Evolutionary conservation across 2,113 vertebrate genomes (phyloP).

Genomic region (Xyrauchen texanus): DNA sequence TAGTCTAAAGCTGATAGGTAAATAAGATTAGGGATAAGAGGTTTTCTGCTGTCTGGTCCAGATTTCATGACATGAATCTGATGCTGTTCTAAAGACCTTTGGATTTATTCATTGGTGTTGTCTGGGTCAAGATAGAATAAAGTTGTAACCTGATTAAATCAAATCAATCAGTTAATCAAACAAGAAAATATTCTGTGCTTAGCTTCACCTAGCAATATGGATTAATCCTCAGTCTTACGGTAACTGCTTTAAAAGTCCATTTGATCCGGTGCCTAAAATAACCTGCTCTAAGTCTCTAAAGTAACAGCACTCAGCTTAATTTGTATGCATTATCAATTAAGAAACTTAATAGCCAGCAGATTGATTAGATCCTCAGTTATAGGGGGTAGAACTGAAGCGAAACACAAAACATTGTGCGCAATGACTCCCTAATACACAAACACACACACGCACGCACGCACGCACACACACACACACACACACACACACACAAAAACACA

Average conservation of each 20-base stretch:
- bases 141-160: not conserved
- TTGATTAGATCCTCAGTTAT: constrained; percentile 99
- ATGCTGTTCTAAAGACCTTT: not conserved
- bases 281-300: constrained; percentile 96
- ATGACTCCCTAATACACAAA: constrained; percentile 46
- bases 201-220: constrained; percentile 76
- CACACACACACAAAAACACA: too few species aligned
- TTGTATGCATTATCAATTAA: constrained; percentile 99
- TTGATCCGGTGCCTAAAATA: constrained; percentile 99
- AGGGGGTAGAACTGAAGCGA: constrained; percentile 99
- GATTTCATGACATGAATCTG: too few species aligned
- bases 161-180: not conserved
- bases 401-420: constrained; percentile 91
- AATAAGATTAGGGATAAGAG: too few species aligned
- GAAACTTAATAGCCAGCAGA: constrained; percentile 99
- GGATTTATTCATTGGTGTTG: not conserved
- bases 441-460: not conserved
- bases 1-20: too few species aligned
- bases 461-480: constrained; percentile 23
- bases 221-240: constrained; percentile 82
- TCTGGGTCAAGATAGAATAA: not conserved
- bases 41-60: too few species aligned
- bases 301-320: constrained; percentile 98
- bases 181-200: not conserved
- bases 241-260: constrained; percentile 98